Conservation (phyloP, 1,140 invertebrate genomes). For the Cyclargus thomasi region DNA sequence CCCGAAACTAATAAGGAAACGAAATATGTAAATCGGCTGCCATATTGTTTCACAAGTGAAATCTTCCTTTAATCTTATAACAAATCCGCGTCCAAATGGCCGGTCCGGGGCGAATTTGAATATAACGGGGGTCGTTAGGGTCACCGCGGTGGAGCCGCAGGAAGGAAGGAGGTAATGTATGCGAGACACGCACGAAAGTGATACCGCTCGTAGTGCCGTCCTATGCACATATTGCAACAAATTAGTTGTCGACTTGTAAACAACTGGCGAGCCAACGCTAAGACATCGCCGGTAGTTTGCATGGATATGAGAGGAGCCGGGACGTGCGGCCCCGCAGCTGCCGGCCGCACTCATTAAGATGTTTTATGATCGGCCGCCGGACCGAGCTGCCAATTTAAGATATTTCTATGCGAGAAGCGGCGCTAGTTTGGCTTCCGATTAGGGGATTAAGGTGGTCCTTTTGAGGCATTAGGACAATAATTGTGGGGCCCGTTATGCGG, state of each 20-base stretch:
- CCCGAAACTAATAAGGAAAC: slow-evolving; percentile 75
- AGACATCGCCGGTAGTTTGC: slow-evolving; percentile 69
- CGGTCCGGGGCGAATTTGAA: slow-evolving; percentile 69
- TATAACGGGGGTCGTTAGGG: slow-evolving; percentile 69
- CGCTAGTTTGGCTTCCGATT: slow-evolving; percentile 73
- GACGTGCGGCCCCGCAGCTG: slow-evolving; percentile 68
- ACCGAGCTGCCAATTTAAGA: slow-evolving; percentile 73
- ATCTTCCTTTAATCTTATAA: slow-evolving; percentile 77
- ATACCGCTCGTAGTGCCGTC: slow-evolving; percentile 69
- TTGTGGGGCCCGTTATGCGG: slow-evolving; percentile 60
- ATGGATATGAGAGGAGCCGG: slow-evolving; percentile 71
- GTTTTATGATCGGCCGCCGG: slow-evolving; percentile 71
- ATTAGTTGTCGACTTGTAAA: slow-evolving; percentile 75
- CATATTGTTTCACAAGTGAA: slow-evolving; percentile 76
- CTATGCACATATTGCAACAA: slow-evolving; percentile 77
- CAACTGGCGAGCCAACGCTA: slow-evolving; percentile 66
- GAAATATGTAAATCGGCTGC: slow-evolving; percentile 74
- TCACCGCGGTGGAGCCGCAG: slow-evolving; percentile 55
- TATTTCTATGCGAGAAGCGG: slow-evolving; percentile 71
- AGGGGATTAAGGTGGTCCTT: slow-evolving; percentile 68
- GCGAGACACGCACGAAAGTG: slow-evolving; percentile 66
- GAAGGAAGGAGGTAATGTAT: slow-evolving; percentile 55
- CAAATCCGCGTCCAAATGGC: slow-evolving; percentile 76
- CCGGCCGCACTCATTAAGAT: slow-evolving; percentile 71
- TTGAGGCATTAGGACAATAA: slow-evolving; percentile 69